These are phyloP conservation scores for Brachionus manjavacas DNA, from an alignment of 1,140 invertebrate species.

Conservation along the genomic window DNA sequence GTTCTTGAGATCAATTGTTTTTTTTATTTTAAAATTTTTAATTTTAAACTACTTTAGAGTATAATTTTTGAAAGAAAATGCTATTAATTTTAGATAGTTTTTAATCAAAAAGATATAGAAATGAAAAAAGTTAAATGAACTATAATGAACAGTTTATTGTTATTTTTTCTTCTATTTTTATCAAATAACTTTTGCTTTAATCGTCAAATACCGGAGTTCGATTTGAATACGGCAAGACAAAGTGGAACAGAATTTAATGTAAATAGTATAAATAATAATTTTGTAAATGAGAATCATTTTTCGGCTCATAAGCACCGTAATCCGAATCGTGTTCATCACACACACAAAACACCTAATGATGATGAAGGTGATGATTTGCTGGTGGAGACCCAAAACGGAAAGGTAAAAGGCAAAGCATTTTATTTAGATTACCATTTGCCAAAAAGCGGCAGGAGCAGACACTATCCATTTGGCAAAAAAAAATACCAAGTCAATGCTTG, in stretches of 20 bases:
- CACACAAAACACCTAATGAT: neutral
- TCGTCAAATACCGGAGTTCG: neutral
- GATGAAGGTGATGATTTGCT: neutral
- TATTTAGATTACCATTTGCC: constrained; percentile 25
- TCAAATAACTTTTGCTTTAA: neutral
- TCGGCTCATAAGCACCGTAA: constrained; percentile 1
- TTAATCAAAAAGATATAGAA: neutral
- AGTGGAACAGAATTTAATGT: neutral
- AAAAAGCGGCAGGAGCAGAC: neutral
- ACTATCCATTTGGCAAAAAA: constrained; percentile 9
- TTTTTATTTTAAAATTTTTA: too few relatives aligned
- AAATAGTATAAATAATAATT: constrained; percentile 12
- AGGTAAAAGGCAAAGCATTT: neutral
- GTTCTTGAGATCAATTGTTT: too few relatives aligned
- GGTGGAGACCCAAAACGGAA: constrained; percentile 28
- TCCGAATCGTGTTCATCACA: neutral
- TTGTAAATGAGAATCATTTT: neutral
- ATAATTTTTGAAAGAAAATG: too few relatives aligned
- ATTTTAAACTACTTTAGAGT: too few relatives aligned
- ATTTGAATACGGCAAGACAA: neutral
- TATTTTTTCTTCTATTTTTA: neutral
- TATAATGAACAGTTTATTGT: neutral
- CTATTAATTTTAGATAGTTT: too few relatives aligned
- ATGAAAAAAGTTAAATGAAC: constrained; percentile 27
- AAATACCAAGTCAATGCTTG: constrained; percentile 20